Evolutionary conservation across 2,888 invertebrate genomes (phyloP), one percentile per base, ranked within the genome.

Genomic region (Nowickia ferox): DNA sequence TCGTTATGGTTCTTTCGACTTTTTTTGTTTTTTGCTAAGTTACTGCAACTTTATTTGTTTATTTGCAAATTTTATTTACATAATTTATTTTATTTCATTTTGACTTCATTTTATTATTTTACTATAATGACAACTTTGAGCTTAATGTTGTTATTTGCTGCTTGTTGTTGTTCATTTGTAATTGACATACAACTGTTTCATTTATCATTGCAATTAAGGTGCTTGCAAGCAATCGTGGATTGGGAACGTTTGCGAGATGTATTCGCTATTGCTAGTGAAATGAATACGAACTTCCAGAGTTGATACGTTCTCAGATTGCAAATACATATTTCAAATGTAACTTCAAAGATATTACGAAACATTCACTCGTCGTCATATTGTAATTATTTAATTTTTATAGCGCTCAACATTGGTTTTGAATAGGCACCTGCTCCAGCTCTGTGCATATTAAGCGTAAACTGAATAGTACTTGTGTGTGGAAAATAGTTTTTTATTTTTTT

Each of bases 101-200:
- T 55, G 19, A 53, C 8, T 57, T n/a, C 51, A 59, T 80, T 57
- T 66, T 75, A 79, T 78, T 74, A 68, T 81, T 82, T 78, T 51
- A 63, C 63, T 86, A 55, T 74, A 85, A 85, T 86, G 82, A 86
- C 85, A 86, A 79, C 71, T 85, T 78, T 65, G 71, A 85, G 69
- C 86, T 79, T 79, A 76, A 83, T 79, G 65, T 75, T 61, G 83
- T 65, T 83, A 17, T 65, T 65, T 71, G 48, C 22, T 17, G 13
- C 38, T 69, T 72, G 13, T n/a, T 53, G 44, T 46, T 46, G 61
- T 68, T 79, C 68, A 63, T 77, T 61, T 44, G 48, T 79, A 76
- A 76, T 83, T 71, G 82, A 61, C 46, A 30, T 63, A 63, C 80
- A 17, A 59, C 59, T 75, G 81, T 51, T 59, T 59, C 22, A 63